Base-by-base conservation (phyloP, 2,113 vertebrate genomes). In the Alaudala cheleensis region DNA sequence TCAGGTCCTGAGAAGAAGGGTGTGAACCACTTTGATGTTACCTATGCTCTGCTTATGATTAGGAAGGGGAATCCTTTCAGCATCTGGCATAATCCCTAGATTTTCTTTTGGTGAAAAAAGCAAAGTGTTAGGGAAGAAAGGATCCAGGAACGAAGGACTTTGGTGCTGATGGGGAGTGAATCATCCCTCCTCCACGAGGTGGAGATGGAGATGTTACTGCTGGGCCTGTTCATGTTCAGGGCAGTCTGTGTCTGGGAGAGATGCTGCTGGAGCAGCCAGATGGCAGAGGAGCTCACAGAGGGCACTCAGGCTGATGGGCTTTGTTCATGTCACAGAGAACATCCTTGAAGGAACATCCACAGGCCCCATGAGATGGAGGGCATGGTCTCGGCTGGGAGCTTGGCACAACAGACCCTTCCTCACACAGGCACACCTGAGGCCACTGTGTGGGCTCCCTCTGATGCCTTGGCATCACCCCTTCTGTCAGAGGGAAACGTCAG, bases 351-450 rank as follows among this genome's bases (percentile, higher is more conserved):
- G 47, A 58, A 26, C 44, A 56, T 18, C 54, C 28, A 13, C 26
- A 31, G n/a, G 22, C 19, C 47, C 26, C 28, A 15, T 12, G 61
- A n/a, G 31, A 13, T 10, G 25, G 14, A 70, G 34, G 13, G 40
- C 19, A 2, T 0, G 1, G 39, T 74, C 42, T 49, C 7, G 2
- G 13, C 0, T 9, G 37, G 78, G 20, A 78, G 61, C 29, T 7
- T 5, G 60, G 54, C 62, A 9, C 67, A 54, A 49, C 86, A 74
- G 44, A 14, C 19, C 50, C 21, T 72, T 50, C 37, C 23, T 50
- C 67, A 39, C 54, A 42, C 34, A 10, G 53, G 24, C 88, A 84
- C 57, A 26, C 12, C 50, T 14, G 39, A 57, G 58, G 26, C 53
- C 31, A 8, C 69, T 17, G 31, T 28, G 33, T 22, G 58, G 39